These are phyloP conservation scores for Lates calcarifer DNA, from an alignment of 2,113 vertebrate species.

Conservation along the genomic window DNA sequence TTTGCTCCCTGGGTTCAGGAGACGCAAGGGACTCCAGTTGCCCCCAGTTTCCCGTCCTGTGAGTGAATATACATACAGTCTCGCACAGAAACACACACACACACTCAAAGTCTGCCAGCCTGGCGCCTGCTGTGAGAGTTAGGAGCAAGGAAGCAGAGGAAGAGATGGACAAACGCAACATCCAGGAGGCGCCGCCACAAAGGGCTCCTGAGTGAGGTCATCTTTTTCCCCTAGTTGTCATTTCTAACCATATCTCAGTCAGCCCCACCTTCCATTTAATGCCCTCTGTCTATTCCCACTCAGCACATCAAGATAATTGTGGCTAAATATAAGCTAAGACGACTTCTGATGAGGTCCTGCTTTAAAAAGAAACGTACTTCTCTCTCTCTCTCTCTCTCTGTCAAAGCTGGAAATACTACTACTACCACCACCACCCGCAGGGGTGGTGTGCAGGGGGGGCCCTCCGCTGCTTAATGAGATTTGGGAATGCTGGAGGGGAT, in stretches of 20 bases:
- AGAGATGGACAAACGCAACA: conserved; percentile 39
- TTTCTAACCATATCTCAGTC: conserved; percentile 58
- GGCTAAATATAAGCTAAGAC: conserved; percentile 51
- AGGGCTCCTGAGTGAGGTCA: conserved; percentile 54
- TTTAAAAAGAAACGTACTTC: conserved; percentile 14
- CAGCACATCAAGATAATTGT: conserved; percentile 57
- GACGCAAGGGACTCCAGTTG: conserved; percentile 37
- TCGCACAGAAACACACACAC: conserved; percentile 5
- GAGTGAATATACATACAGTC: conserved; percentile 27
- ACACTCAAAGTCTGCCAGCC: conserved; percentile 32
- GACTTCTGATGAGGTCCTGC: conserved; percentile 18
- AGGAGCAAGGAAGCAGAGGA: conserved; percentile 17
- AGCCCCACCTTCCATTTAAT: conserved; percentile 28
- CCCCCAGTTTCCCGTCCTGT: conserved; percentile 57
- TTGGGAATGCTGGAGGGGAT: conserved; percentile 56
- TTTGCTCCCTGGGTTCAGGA: conserved; percentile 13
- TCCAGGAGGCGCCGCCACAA: conserved; percentile 43
- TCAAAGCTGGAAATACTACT: conserved; percentile 31
- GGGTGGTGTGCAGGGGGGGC: conserved; percentile 11
- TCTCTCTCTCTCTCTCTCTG: conserved; percentile 6
- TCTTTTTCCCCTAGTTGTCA: conserved; percentile 54
- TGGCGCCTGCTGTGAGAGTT: conserved; percentile 56
- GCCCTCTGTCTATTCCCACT: conserved; percentile 44
- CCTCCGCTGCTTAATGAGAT: conserved; percentile 57
- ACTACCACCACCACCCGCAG: conserved; percentile 22